These are phyloP conservation scores for Telenomus remus DNA, from an alignment of 1,140 invertebrate species.

Conservation along the genomic window DNA sequence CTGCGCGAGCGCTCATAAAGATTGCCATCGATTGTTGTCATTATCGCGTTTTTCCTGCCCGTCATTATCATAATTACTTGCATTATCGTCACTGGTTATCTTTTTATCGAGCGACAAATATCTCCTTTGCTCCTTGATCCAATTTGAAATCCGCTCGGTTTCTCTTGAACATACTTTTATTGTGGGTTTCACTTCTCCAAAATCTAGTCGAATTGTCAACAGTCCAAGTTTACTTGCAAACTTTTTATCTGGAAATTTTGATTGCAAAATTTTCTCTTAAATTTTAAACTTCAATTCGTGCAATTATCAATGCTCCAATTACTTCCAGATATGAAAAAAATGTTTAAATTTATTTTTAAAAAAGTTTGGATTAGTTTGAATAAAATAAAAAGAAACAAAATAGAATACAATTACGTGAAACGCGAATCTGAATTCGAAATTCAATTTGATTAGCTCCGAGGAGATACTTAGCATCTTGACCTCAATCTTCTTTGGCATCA, in stretches of 20 bases:
- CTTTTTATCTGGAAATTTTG: no score
- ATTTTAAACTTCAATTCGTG: no score
- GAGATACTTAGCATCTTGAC: conserved; percentile 45
- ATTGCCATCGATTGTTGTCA: conserved; percentile 37
- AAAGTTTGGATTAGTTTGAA: no score
- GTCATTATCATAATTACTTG: conserved; percentile 49
- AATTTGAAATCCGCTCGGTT: conserved; percentile 44
- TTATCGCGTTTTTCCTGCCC: conserved; percentile 35
- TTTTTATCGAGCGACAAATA: conserved; percentile 40
- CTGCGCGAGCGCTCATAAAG: conserved; percentile 22
- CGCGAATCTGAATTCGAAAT: conserved; percentile 38
- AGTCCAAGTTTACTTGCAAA: no score
- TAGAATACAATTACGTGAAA: conserved; percentile 20
- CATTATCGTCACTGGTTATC: conserved; percentile 40
- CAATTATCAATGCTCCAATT: no score
- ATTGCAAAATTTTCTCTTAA: no score
- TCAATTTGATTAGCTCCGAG: conserved; percentile 36
- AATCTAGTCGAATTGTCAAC: no score
- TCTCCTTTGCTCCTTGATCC: conserved; percentile 50
- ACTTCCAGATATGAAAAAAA: no score
- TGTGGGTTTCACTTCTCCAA: neutral
- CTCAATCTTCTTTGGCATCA: conserved; percentile 30
- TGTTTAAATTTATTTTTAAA: no score
- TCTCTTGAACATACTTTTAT: conserved; percentile 16
- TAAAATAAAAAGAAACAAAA: neutral